Evolutionary conservation across 1,140 invertebrate genomes (phyloP).

Genomic region (Epicauta chinensis): DNA sequence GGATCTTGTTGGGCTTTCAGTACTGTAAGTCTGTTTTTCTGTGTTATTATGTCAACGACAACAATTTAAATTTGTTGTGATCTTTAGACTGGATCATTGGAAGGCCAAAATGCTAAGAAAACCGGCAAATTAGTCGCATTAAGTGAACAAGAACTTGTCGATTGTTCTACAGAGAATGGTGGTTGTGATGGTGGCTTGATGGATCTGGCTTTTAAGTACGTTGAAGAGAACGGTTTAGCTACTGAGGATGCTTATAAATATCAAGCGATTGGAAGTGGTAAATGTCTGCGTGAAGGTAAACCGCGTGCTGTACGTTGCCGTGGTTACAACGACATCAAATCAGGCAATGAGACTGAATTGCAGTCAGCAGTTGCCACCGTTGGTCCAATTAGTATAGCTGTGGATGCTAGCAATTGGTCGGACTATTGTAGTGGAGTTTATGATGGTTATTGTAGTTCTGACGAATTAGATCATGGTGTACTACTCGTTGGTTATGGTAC

Average conservation of each 20-base stretch:
- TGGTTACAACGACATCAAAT: constrained; percentile 35
- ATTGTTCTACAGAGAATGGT: constrained; percentile 87
- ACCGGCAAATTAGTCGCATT: constrained; percentile 78
- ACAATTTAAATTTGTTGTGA: too few species aligned
- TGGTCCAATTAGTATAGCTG: constrained; percentile 81
- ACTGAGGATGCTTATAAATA: constrained; percentile 65
- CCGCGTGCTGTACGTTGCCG: constrained; percentile 42
- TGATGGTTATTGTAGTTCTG: too few species aligned
- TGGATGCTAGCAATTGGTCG: constrained; percentile 63
- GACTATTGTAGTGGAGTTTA: constrained; percentile 49
- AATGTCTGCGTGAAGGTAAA: constrained; percentile 14
- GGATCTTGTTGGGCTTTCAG: constrained; percentile 9
- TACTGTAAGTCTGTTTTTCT: constrained; percentile 1
- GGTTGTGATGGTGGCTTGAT: constrained; percentile 92
- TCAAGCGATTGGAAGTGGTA: constrained; percentile 7
- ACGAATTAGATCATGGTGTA: too few species aligned
- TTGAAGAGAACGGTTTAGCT: constrained; percentile 83
- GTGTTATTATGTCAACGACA: too few species aligned
- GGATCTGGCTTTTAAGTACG: constrained; percentile 85
- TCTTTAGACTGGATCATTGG: too few species aligned
- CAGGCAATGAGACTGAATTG: constrained; percentile 59
- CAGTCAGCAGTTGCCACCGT: constrained; percentile 74
- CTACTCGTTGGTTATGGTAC: too few species aligned
- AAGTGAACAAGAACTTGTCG: constrained; percentile 93
- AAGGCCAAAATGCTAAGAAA: too few species aligned